Evolutionary conservation across 2,888 invertebrate genomes (phyloP), one percentile per base, ranked within the genome.

Genomic region (Synergus itoensis): DNA sequence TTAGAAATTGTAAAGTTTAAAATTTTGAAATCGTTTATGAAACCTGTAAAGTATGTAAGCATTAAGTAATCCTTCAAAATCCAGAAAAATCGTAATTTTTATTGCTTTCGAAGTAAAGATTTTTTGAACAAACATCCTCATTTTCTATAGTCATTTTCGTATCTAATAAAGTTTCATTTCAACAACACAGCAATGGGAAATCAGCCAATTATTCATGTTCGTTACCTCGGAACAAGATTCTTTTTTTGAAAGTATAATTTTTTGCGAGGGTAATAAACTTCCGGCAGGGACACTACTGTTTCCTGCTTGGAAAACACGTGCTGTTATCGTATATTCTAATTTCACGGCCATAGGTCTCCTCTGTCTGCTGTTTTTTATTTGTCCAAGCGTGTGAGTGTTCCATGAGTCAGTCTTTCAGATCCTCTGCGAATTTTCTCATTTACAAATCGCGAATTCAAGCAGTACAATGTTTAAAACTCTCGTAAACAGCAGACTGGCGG

Each of bases 281-380:
- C 12, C 21, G 11, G 14, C 45, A 12, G 2, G 11, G 43, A 16
- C 9, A n/a, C 73, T 53, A 73, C 53, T 73, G 73, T n/a, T 73
- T 36, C n/a, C 36, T 53, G 36, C 76, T 76, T 76, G 43, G 40
- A 11, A 45, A 63, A 63, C 62, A 76, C 62, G 43, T 41, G 60
- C 76, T 76, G 45, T 21, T 60, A 62, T 76, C 62, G 62, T 73
- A 73, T 53, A 73, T 73, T 73, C 73, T 73, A 73, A 73, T 73
- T 73, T 69, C 48, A 69, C 48, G 48, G 48, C 48, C 69, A 69
- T 9, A 69, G 48, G 16, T 36, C 48, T 12, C 45, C 28, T 53
- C 36, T 28, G 69, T 41, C 11, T 21, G 36, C 28, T 73, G 18
- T 73, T 73, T 73, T 73, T 53, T 73, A 73, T 73, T 73, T 36